These are phyloP conservation scores for Antennarius maculatus DNA, from an alignment of 2,797 vertebrate genomes.

Conservation along the genomic window DNA sequence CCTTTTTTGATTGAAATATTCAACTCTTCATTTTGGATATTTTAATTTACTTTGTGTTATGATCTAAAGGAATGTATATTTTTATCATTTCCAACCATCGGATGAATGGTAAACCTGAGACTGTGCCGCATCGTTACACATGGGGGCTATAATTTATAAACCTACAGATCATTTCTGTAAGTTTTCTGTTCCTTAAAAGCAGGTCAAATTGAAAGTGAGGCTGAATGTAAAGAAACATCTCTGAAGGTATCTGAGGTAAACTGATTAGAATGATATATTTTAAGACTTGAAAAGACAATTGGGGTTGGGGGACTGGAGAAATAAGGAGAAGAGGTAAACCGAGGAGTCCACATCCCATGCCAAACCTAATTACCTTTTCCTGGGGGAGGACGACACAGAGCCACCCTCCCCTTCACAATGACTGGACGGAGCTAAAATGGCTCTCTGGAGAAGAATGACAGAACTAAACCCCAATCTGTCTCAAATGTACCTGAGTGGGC, in stretches of 20 bases:
- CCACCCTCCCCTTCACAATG: constrained; percentile 35
- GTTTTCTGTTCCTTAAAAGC: not conserved
- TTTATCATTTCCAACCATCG: too few species aligned
- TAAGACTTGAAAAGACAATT: constrained; percentile 53
- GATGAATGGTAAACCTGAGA: not conserved
- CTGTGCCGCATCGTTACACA: not conserved
- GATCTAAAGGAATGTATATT: not conserved
- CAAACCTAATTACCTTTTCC: constrained; percentile 76
- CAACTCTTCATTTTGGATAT: too few species aligned
- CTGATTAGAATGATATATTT: constrained; percentile 43
- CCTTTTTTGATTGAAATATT: too few species aligned
- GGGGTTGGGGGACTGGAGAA: constrained; percentile 30
- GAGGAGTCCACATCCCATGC: constrained; percentile 62
- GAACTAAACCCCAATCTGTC: constrained; percentile 76
- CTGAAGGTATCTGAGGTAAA: constrained; percentile 31
- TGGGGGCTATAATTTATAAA: too few species aligned
- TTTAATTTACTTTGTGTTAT: too few species aligned
- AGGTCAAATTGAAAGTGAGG: constrained; percentile 24
- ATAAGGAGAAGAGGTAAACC: constrained; percentile 49
- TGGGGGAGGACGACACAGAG: constrained; percentile 39
- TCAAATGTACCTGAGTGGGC: constrained; percentile 34
- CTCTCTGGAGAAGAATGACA: constrained; percentile 65
- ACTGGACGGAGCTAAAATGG: constrained; percentile 48
- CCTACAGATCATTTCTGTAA: constrained; percentile 1
- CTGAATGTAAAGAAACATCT: constrained; percentile 27